Evolutionary conservation across 30 jellyfish, hydroid and myxozoan genomes (phyloP).

Genomic region (Rhopilema esculentum): DNA sequence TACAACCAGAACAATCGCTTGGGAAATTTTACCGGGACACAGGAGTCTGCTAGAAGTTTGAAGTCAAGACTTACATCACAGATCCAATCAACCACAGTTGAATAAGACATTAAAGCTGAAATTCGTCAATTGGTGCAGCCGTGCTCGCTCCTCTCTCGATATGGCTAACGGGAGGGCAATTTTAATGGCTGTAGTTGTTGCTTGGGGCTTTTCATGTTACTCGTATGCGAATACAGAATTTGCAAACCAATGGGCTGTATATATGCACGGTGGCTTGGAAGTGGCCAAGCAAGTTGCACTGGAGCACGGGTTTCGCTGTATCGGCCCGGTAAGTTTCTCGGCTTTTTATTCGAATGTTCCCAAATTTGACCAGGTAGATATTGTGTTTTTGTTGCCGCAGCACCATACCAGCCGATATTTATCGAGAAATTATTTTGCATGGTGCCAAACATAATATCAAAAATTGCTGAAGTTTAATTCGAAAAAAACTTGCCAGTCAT

Average conservation of each 20-base stretch:
- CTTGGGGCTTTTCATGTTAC: conserved; percentile 19
- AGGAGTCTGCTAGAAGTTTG: conserved; percentile 4
- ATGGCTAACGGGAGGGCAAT: conserved; percentile 18
- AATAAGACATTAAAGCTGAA: background rate
- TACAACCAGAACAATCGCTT: conserved; percentile 32
- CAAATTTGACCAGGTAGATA: background rate
- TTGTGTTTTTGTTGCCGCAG: background rate
- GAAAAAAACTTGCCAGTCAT: background rate
- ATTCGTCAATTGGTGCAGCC: background rate
- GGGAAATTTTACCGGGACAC: background rate
- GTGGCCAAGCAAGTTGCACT: conserved; percentile 87
- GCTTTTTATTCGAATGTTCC: background rate
- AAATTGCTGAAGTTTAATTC: too few species aligned
- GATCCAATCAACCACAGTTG: background rate
- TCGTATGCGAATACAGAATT: conserved; percentile 17
- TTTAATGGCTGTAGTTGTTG: background rate
- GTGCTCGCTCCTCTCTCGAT: background rate
- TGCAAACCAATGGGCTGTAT: conserved; percentile 98
- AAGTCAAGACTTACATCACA: background rate
- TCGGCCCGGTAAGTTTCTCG: conserved; percentile 88
- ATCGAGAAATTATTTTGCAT: background rate
- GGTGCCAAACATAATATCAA: background rate
- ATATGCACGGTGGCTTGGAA: conserved; percentile 85
- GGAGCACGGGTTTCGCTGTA: conserved; percentile 90
- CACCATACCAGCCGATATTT: background rate